phyloP scores from a whole-genome alignment of 1,140 invertebrate genomes.

The Anthonomus grandis region DNA sequence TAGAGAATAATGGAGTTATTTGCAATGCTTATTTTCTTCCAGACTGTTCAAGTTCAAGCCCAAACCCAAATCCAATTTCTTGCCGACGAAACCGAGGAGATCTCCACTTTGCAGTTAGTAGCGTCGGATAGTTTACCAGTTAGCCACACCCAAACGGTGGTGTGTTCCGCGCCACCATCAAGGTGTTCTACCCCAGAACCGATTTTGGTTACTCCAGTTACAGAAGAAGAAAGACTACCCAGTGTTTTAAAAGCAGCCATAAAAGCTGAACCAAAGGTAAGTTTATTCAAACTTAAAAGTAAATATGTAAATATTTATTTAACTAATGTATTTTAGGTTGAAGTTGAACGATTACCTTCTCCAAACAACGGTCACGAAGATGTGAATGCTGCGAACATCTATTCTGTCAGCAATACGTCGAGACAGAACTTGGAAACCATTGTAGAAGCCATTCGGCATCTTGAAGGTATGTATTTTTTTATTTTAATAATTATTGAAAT shows the following conservation, averaged over 20 bases:
- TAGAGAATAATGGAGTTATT: too few species aligned
- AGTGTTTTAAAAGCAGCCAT: slow-evolving; percentile 79
- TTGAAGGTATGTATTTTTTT: slow-evolving; percentile 76
- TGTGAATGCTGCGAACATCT: slow-evolving; percentile 58
- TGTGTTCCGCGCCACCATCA: slow-evolving; percentile 53
- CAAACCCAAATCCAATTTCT: slow-evolving; percentile 55
- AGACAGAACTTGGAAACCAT: slow-evolving; percentile 95
- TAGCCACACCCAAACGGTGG: slow-evolving; percentile 57
- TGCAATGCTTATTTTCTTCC: too few species aligned
- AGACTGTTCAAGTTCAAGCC: background rate
- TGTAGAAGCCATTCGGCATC: slow-evolving; percentile 92
- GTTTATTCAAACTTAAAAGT: background rate
- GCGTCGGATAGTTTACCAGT: slow-evolving; percentile 56
- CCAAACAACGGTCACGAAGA: slow-evolving; percentile 57
- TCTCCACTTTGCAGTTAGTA: slow-evolving; percentile 54
- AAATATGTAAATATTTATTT: background rate
- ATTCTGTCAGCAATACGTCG: slow-evolving; percentile 71
- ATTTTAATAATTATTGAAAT: background rate
- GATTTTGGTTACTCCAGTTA: slow-evolving; percentile 42
- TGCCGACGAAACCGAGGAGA: slow-evolving; percentile 58
- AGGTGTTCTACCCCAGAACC: slow-evolving; percentile 54
- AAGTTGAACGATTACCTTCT: slow-evolving; percentile 69
- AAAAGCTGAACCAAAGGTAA: slow-evolving; percentile 73
- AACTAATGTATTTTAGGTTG: slow-evolving; percentile 50
- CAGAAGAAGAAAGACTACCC: slow-evolving; percentile 52